phyloP scores from a whole-genome alignment of 2,888 invertebrate genomes.

The Polyommatus icarus region DNA sequence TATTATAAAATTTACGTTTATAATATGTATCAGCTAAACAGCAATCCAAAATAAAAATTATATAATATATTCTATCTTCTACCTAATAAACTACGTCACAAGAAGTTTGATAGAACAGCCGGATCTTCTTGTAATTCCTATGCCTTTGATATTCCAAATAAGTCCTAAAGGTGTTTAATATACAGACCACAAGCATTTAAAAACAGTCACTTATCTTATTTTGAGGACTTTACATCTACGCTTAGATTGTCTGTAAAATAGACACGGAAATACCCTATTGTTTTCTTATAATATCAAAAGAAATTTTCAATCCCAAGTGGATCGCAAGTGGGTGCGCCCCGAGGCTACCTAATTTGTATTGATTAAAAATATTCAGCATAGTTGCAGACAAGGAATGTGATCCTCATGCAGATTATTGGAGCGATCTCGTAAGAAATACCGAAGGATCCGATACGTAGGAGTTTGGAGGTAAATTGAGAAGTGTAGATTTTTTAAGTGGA shows the following conservation, averaged over 20 bases:
- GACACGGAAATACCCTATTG: neutral
- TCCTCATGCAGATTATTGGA: slow-evolving; percentile 60
- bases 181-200: too few species aligned
- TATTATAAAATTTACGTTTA: too few species aligned
- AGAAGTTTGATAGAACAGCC: too few species aligned
- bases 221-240: neutral
- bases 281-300: slow-evolving; percentile 1
- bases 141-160: too few species aligned
- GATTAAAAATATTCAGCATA: slow-evolving; percentile 81
- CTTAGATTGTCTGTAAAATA: neutral
- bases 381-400: slow-evolving; percentile 63
- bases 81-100: too few species aligned
- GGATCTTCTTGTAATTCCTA: too few species aligned
- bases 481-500: too few species aligned
- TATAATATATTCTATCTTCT: too few species aligned
- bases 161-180: too few species aligned
- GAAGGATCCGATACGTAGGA: slow-evolving; percentile 51
- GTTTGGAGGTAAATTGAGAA: neutral
- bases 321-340: slow-evolving; percentile 50
- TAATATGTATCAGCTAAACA: too few species aligned
- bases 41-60: too few species aligned
- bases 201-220: too few species aligned
- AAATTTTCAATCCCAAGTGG: neutral
- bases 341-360: slow-evolving; percentile 78
- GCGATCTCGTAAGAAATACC: slow-evolving; percentile 34